Evolutionary conservation across 2,797 vertebrate genomes (phyloP).

Genomic region (Chromobotia macracanthus): DNA sequence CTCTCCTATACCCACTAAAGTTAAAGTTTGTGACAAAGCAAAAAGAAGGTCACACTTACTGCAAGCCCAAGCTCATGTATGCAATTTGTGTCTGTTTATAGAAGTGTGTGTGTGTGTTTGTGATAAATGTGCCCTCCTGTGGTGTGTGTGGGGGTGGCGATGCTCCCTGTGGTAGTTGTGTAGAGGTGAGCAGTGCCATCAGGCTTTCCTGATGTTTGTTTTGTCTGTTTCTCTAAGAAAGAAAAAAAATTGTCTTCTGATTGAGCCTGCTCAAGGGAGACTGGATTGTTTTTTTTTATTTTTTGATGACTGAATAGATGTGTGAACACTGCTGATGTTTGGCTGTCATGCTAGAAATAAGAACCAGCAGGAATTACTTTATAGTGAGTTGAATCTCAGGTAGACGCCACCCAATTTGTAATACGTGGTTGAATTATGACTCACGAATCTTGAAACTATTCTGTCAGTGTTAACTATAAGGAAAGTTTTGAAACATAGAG

Average conservation of each 20-base stretch:
- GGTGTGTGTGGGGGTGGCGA: conserved; percentile 51
- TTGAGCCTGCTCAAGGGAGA: conserved; percentile 2
- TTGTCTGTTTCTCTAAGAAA: conserved; percentile 38
- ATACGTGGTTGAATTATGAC: conserved; percentile 8
- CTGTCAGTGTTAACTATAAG: conserved; percentile 6
- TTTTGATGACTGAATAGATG: conserved; percentile 14
- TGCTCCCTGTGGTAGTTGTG: too few relatives aligned
- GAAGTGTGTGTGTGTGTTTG: conserved; percentile 42
- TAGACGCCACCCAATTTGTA: conserved; percentile 3
- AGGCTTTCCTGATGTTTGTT: conserved; percentile 41
- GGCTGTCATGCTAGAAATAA: conserved; percentile 34
- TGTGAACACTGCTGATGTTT: conserved; percentile 15
- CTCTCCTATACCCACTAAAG: conserved; percentile 29
- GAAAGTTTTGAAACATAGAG: background rate
- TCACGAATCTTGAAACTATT: conserved; percentile 6
- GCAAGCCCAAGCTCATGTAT: conserved; percentile 16
- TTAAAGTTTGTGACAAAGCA: conserved; percentile 51
- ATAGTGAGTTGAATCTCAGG: background rate
- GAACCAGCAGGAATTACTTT: background rate
- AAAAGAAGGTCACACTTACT: conserved; percentile 50
- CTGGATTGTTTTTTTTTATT: conserved; percentile 8
- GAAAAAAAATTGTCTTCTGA: conserved; percentile 24
- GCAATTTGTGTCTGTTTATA: conserved; percentile 29
- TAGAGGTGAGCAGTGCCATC: conserved; percentile 36
- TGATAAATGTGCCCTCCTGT: conserved; percentile 48